Evolutionary conservation across 2,113 vertebrate genomes (phyloP), one percentile per base, ranked within the genome.

Genomic region (Tachysurus fulvidraco): DNA sequence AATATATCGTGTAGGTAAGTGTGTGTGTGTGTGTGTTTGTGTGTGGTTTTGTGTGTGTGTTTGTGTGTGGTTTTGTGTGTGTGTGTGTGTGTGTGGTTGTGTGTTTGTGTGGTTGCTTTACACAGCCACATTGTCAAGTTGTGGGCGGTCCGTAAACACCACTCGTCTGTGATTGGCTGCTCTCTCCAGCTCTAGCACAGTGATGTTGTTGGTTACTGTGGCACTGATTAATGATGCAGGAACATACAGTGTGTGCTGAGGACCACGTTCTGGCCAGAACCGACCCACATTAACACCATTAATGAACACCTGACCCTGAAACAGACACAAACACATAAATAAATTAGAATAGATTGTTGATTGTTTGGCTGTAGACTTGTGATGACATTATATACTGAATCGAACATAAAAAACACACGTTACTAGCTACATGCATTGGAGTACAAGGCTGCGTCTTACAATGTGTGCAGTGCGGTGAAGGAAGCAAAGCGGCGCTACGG

Each of bases 281-380:
- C 98, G 94, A 62, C 98, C 98, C 93, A 99, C 36, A 86, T 99
- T 99, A 89, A 99, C 95, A 30, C 98, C 96, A 0, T 99, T 99
- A 90, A 99, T 97, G 97, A 98, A 99, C 60, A 98, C 94, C 92
- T 99, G 97, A 87, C 98, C 98, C 98, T 99, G 89, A 82, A 60
- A 62, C 62, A 88, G 3, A 77, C 55, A 89, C 36, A 62, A 54
- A 81, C 41, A 79, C 50, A 82, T 19, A 65, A 59, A 54, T 3
- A 44, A 21, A 44, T 17, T 54, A 78, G 0, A 80, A 46, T 30
- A 57, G 41, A 67, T 5, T 62, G 19, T 3, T 54, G 30, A 52
- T 3, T 44, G 23, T 16, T 25, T 62, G 60, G 8, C 9, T 25
- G 23, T 11, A 64, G 60, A 23, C 60, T n/a, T 64, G 60, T 11